A percentile compares a stretch with the other conserved stretches of the same genome.
These are phyloP conservation scores for Myotis lucifugus DNA, from an alignment of 2,113 vertebrate genomes.

Conservation along the genomic window DNA sequence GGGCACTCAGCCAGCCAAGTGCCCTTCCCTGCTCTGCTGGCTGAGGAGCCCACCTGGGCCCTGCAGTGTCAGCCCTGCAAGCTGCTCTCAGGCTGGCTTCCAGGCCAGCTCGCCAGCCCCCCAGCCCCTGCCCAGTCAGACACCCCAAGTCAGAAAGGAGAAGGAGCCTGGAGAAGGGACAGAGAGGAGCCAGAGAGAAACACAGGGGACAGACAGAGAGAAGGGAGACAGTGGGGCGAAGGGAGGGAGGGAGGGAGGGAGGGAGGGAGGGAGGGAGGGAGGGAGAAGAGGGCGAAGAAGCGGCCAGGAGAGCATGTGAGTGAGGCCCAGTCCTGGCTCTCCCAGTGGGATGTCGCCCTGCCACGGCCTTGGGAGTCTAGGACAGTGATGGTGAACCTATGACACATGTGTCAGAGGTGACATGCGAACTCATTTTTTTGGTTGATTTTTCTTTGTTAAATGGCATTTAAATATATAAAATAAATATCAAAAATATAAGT, in stretches of 20 bases:
- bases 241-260: background rate
- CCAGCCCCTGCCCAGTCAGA: conserved; percentile 42
- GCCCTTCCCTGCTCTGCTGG: conserved; percentile 74
- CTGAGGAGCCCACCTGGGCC: conserved; percentile 67
- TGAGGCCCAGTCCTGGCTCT: too few relatives aligned
- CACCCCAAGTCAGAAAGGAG: background rate
- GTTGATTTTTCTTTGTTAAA: too few relatives aligned
- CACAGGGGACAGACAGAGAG: background rate
- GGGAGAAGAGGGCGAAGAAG: background rate
- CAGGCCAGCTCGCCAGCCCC: conserved; percentile 4
- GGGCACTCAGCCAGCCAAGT: too few relatives aligned
- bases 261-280: background rate
- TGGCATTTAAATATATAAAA: too few relatives aligned
- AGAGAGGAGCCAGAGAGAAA: background rate
- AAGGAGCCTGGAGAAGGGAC: background rate
- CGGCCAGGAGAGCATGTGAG: background rate
- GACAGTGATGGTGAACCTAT: background rate
- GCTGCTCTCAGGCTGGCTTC: conserved; percentile 56
- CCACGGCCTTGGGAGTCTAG: background rate
- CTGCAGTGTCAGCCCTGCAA: background rate
- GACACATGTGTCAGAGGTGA: too few relatives aligned
- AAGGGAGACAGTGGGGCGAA: background rate
- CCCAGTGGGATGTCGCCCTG: too few relatives aligned
- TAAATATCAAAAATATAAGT: too few relatives aligned
- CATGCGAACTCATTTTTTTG: too few relatives aligned